Percentiles rank a stretch among this genome's conserved stretches.
These are phyloP conservation scores for Ceraclea dissimilis DNA, from an alignment of 2,888 invertebrate genomes.

Conservation along the genomic window DNA sequence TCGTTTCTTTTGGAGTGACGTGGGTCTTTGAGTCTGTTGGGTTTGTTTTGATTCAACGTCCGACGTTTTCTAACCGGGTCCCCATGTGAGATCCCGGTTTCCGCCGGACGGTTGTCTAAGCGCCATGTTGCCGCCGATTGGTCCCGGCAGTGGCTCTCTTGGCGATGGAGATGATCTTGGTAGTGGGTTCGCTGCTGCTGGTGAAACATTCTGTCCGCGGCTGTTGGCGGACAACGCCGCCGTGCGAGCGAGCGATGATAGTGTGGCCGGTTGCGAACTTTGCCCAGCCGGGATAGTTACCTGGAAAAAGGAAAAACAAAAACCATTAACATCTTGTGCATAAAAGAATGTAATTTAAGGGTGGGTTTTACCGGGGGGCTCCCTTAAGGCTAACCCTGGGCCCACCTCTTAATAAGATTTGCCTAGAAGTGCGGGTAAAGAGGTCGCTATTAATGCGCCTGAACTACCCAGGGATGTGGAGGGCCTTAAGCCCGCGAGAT, in stretches of 20 bases:
- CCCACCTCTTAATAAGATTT: no score
- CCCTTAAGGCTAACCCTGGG: no score
- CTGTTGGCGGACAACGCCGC: slow-evolving; percentile 5
- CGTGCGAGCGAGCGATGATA: slow-evolving; percentile 1
- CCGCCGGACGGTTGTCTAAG: slow-evolving; percentile 6
- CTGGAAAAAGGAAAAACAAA: slow-evolving; percentile 11
- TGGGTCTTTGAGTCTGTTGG: neutral
- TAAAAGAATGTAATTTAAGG: no score
- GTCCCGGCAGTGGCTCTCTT: neutral
- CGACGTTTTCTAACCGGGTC: slow-evolving; percentile 8
- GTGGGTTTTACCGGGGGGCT: no score
- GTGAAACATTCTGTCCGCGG: slow-evolving; percentile 1
- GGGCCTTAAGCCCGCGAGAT: no score
- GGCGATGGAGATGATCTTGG: neutral
- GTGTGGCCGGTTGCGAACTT: slow-evolving; percentile 12
- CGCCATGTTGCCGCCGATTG: slow-evolving; percentile 2
- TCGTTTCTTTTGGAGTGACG: neutral
- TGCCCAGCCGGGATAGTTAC: slow-evolving; percentile 15
- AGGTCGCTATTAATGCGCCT: no score
- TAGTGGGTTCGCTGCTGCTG: slow-evolving; percentile 1
- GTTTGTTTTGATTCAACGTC: neutral
- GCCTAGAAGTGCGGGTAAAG: no score
- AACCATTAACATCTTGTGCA: no score
- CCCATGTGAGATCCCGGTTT: slow-evolving; percentile 6
- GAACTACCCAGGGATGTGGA: no score